Conservation (phyloP, 2,888 invertebrate genomes). For the Meiosimyza platycephala region DNA sequence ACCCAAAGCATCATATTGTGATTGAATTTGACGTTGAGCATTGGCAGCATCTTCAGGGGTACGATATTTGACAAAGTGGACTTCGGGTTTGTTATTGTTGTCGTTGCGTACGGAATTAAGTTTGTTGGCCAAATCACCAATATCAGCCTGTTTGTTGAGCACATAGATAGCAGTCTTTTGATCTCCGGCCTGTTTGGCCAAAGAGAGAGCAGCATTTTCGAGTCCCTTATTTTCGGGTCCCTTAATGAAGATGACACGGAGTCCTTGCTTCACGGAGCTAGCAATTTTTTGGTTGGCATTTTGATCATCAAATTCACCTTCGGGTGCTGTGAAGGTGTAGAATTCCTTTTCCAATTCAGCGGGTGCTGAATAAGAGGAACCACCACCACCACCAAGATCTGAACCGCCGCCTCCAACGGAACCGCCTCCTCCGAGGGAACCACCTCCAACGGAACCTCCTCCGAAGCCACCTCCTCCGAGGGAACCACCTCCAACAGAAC, state of each 20-base stretch:
- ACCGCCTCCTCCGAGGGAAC: not conserved
- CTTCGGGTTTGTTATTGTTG: conserved; percentile 58
- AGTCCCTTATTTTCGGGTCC: conserved; percentile 62
- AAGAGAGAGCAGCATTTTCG: conserved; percentile 58
- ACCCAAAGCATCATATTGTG: conserved; percentile 56
- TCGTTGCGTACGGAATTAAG: conserved; percentile 52
- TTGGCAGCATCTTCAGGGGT: conserved; percentile 60
- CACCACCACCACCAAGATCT: conserved; percentile 42
- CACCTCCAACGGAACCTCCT: conserved; percentile 41
- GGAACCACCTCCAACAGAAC: not conserved
- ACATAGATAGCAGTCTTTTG: conserved; percentile 65
- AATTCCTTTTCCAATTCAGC: conserved; percentile 61
- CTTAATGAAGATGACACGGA: conserved; percentile 64
- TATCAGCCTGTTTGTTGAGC: conserved; percentile 58
- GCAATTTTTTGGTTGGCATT: conserved; percentile 49
- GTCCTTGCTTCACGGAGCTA: conserved; percentile 55
- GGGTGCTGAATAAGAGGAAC: conserved; percentile 40
- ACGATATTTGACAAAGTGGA: conserved; percentile 63
- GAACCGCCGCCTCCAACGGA: not conserved
- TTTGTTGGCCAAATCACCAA: conserved; percentile 55
- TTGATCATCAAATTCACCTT: conserved; percentile 58
- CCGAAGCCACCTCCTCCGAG: not conserved
- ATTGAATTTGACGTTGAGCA: conserved; percentile 58
- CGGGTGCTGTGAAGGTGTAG: conserved; percentile 61
- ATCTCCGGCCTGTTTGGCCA: conserved; percentile 61